Percentiles rank a stretch among this genome's conserved stretches.
Conservation (phyloP, 1,140 invertebrate species). For the Latrodectus geometricus region DNA sequence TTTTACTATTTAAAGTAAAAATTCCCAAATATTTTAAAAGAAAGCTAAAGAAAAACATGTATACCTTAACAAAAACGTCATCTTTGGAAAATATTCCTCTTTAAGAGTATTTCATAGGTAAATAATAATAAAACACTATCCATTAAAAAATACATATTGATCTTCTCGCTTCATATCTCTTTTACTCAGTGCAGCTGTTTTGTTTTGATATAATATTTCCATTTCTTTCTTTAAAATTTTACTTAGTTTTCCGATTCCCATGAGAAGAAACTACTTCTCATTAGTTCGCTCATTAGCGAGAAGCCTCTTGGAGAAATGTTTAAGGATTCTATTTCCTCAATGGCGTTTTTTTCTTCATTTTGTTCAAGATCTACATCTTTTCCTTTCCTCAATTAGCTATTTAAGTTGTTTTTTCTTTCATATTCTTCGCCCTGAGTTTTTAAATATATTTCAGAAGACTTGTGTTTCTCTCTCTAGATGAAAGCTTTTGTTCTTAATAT, state of each 20-base stretch:
- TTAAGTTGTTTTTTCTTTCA: constrained; percentile 19
- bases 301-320: constrained; percentile 36
- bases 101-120: background rate
- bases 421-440: constrained; percentile 21
- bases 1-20: too few relatives aligned
- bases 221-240: constrained; percentile 12
- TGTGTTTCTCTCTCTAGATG: background rate
- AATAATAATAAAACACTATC: background rate
- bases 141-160: background rate
- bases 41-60: too few relatives aligned
- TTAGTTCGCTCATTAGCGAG: constrained; percentile 44
- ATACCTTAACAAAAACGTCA: too few relatives aligned
- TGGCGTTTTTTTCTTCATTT: constrained; percentile 12
- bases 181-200: constrained; percentile 12
- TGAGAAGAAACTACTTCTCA: constrained; percentile 27
- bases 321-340: constrained; percentile 44
- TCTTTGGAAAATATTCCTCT: too few relatives aligned
- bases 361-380: constrained; percentile 11
- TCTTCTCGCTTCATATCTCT: background rate
- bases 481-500: constrained; percentile 36
- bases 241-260: background rate
- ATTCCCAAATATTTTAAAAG: too few relatives aligned
- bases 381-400: constrained; percentile 8
- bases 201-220: constrained; percentile 17
- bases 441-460: constrained; percentile 24